Base-by-base conservation (phyloP, 92 coral and sea anemone species). In the Meandrina meandrites region DNA sequence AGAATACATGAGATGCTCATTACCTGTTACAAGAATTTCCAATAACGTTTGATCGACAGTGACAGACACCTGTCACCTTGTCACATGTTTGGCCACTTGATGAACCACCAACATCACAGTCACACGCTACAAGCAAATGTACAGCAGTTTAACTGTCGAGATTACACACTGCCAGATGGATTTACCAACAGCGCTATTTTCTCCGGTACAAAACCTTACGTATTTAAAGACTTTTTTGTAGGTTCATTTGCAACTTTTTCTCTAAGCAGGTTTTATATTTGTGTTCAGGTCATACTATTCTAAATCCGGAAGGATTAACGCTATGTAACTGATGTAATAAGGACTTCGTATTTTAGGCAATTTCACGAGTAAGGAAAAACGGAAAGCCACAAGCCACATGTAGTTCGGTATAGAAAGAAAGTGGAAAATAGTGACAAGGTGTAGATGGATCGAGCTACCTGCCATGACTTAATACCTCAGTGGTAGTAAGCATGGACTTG, bases 101-200 rank as follows among this genome's bases (percentile, higher is more conserved):
- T 32, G 94, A 90, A 17, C 94, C 96, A 5, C 98, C 98, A 11
- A 72, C 92, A 82, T 96, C 98, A 87, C 98, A 96, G 30, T 76
- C 84, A 86, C 98, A 96, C 1, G 88, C 98, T 96, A 66, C 56
- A 66, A 78, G 34, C n/a, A 76, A 66, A 21, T 10, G 12, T 1
- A 53, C 34, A 11, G 24, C 1, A n/a, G n/a, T 9, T 47, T 17
- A 37, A 21, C 10, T 57, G 31, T 57, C 11, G 1, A 17, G 67
- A 31, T 11, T 79, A 37, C 82, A 45, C 82, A 24, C n/a, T 24
- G 60, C 5, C 60, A 54, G 22, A 54, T 16, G 22, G 60, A 54
- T 50, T 50, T 9, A 50, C 3, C 21, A 54, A 54, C 21, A 54
- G 60, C 60, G 22, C 22, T 7, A 54, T 54, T 54, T 18, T 54